phyloP scores from a whole-genome alignment of 2,113 vertebrate genomes.

The Mystacornis crossleyi region DNA sequence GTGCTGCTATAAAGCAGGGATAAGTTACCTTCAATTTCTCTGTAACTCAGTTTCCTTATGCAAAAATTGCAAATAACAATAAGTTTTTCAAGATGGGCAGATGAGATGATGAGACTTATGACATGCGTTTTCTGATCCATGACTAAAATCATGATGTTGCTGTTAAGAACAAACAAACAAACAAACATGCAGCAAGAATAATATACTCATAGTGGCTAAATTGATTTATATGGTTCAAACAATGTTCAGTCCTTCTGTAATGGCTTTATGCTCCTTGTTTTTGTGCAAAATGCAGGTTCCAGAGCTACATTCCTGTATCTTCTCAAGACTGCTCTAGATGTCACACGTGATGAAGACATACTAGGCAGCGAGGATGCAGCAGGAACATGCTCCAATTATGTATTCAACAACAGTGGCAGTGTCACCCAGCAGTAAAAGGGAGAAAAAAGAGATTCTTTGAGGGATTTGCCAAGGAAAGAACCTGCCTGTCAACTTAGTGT shows the following conservation, averaged over 20 bases:
- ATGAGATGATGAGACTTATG: neutral
- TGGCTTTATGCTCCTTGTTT: neutral
- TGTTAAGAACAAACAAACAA: neutral
- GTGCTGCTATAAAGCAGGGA: neutral
- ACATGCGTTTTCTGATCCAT: neutral
- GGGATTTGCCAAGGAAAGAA: neutral
- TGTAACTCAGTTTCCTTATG: neutral
- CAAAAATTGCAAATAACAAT: neutral
- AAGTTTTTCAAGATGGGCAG: neutral
- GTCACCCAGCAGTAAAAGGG: neutral
- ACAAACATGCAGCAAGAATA: neutral
- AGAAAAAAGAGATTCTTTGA: neutral
- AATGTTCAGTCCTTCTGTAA: neutral
- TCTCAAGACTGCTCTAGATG: neutral
- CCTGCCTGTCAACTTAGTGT: neutral
- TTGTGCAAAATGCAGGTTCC: neutral
- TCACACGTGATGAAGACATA: neutral
- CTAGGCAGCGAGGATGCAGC: neutral
- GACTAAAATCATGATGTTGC: neutral
- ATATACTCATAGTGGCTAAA: neutral
- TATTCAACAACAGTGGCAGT: neutral
- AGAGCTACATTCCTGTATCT: neutral
- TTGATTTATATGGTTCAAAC: neutral
- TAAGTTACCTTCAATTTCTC: neutral
- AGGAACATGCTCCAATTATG: accelerated